These are phyloP conservation scores for Calameuta pallipes DNA, from an alignment of 2,888 invertebrate species.

Conservation along the genomic window DNA sequence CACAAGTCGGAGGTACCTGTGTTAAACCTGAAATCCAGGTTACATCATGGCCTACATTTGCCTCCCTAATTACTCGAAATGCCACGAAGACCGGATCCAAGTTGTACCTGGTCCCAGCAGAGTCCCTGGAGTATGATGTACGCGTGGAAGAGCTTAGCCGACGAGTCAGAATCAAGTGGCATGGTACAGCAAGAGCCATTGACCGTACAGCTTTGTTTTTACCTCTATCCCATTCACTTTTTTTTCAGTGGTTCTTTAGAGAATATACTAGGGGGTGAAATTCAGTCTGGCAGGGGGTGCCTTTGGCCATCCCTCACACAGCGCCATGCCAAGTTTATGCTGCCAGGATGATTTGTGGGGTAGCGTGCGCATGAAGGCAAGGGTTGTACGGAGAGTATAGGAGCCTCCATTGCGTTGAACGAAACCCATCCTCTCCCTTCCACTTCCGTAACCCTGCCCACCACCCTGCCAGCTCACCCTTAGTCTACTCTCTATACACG, in stretches of 20 bases:
- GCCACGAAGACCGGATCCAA: neutral
- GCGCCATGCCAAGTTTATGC: neutral
- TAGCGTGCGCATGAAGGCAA: conserved; percentile 11
- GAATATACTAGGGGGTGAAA: neutral
- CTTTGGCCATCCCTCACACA: neutral
- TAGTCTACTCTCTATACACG: neutral
- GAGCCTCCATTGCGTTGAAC: neutral
- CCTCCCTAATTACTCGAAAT: neutral
- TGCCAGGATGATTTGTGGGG: conserved; percentile 13
- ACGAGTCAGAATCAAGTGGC: neutral
- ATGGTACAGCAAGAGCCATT: neutral
- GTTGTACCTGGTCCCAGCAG: neutral
- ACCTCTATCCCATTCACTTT: neutral
- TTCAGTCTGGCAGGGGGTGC: neutral
- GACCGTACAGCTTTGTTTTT: neutral
- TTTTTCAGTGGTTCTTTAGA: neutral
- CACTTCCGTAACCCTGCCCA: neutral
- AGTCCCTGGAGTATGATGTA: neutral
- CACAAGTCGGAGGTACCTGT: neutral
- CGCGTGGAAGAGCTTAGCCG: neutral
- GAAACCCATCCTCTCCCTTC: neutral
- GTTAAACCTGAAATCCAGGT: neutral
- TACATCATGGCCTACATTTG: neutral
- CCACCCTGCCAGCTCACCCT: neutral
- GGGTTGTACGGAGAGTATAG: conserved; percentile 6